A percentile compares a stretch with the other conserved stretches of the same genome.
Evolutionary conservation across 2,113 vertebrate species (phyloP).

Genomic region (Drymodes brunneopygia): DNA sequence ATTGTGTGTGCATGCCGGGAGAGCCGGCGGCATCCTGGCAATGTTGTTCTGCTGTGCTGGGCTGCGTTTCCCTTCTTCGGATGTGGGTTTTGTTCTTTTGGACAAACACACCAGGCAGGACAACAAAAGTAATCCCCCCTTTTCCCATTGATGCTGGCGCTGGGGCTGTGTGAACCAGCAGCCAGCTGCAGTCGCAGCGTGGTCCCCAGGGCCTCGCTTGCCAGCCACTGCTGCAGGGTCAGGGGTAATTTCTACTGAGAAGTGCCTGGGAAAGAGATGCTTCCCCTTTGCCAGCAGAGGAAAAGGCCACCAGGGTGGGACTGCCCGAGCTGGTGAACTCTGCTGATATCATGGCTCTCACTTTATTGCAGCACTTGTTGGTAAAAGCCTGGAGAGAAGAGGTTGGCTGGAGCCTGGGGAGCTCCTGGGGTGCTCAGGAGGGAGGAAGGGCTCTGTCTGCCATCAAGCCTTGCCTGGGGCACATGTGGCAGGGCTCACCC

Average conservation of each 20-base stretch:
- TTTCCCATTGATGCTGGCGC: background rate
- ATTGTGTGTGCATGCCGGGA: background rate
- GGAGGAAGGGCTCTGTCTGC: background rate
- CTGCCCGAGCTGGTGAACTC: rapidly evolving
- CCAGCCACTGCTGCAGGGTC: background rate
- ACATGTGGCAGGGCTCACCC: rapidly evolving
- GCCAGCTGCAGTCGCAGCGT: background rate
- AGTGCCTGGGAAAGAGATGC: background rate
- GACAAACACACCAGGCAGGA: constrained; percentile 6
- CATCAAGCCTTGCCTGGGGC: rapidly evolving
- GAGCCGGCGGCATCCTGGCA: background rate
- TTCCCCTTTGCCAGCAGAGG: background rate
- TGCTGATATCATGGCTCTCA: rapidly evolving
- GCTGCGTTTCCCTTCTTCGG: background rate
- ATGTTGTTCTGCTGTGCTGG: background rate
- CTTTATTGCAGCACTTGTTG: background rate
- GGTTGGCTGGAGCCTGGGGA: background rate
- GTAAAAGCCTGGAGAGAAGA: background rate
- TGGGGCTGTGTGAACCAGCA: constrained; percentile 46
- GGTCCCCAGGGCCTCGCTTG: background rate
- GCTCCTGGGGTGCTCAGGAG: background rate
- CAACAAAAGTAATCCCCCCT: background rate
- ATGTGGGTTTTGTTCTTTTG: constrained; percentile 23
- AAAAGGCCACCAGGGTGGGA: background rate
- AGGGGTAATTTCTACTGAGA: background rate